phyloP scores from a whole-genome alignment of 2,113 vertebrate genomes.

The Eretmochelys imbricata region DNA sequence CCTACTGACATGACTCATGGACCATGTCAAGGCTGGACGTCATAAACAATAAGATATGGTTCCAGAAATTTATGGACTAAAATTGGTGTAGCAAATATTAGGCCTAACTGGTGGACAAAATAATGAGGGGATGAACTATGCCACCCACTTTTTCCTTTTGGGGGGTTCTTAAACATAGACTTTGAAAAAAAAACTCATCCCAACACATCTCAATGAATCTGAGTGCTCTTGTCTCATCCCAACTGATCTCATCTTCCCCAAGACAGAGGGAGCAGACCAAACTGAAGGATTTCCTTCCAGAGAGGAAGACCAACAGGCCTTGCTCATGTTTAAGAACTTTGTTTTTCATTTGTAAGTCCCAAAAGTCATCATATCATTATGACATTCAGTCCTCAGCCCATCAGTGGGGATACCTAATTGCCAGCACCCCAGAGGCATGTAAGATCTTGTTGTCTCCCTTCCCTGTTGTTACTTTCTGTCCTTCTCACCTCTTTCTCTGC shows the following conservation, averaged over 20 bases:
- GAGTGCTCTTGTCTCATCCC: background rate
- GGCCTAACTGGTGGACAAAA: background rate
- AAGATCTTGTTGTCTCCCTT: too few species aligned
- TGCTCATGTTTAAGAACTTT: too few species aligned
- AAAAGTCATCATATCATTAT: too few species aligned
- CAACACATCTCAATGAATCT: background rate
- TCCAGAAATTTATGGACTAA: background rate
- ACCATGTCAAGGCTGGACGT: background rate
- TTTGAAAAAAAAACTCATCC: background rate
- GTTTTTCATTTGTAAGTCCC: too few species aligned
- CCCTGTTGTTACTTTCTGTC: too few species aligned
- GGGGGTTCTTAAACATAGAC: background rate
- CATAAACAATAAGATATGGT: background rate
- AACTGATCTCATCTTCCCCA: background rate
- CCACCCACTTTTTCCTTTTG: background rate
- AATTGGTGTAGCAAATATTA: background rate
- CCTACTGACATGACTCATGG: background rate
- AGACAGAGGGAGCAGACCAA: background rate
- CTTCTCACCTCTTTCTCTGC: too few species aligned
- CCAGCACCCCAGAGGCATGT: too few species aligned
- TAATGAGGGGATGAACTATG: background rate
- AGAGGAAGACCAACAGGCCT: too few species aligned
- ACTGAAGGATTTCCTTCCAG: background rate
- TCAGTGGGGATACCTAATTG: too few species aligned
- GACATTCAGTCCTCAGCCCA: too few species aligned